Evolutionary conservation across 2,888 invertebrate genomes (phyloP).

Genomic region (Synanthedon formicaeformis): DNA sequence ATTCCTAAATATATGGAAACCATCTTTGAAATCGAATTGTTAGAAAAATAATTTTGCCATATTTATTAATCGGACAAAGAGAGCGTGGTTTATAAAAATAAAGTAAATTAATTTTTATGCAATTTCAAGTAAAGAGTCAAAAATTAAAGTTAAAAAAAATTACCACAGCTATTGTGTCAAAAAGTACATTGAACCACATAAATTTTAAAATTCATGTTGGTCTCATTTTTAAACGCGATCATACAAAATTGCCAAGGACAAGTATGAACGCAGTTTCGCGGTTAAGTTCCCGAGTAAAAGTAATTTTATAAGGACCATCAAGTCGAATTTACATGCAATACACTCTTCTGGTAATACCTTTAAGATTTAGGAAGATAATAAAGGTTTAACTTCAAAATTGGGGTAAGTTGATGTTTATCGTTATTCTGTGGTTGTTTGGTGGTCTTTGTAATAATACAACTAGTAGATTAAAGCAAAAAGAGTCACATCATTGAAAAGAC

Average conservation of each 20-base stretch:
- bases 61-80: no score
- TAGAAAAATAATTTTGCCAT: no score
- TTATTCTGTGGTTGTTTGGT: conserved; percentile 8
- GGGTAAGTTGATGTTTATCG: conserved; percentile 11
- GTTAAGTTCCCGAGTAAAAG: conserved; percentile 11
- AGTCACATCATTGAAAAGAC: no score
- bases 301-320: conserved; percentile 15
- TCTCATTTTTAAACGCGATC: neutral
- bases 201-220: neutral
- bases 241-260: conserved; percentile 8
- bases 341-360: conserved; percentile 11
- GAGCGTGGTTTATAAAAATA: no score
- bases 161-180: no score
- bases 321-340: conserved; percentile 13
- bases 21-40: no score
- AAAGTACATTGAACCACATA: neutral
- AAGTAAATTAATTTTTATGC: no score
- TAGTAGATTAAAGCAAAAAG: no score
- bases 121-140: no score
- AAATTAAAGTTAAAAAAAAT: no score
- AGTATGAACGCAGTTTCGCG: conserved; percentile 10
- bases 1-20: no score
- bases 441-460: neutral
- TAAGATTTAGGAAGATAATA: conserved; percentile 10
- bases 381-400: conserved; percentile 17